Evolutionary conservation across 2,113 vertebrate species (phyloP), one percentile per base, ranked within the genome.

Genomic region (Notothenia coriiceps): DNA sequence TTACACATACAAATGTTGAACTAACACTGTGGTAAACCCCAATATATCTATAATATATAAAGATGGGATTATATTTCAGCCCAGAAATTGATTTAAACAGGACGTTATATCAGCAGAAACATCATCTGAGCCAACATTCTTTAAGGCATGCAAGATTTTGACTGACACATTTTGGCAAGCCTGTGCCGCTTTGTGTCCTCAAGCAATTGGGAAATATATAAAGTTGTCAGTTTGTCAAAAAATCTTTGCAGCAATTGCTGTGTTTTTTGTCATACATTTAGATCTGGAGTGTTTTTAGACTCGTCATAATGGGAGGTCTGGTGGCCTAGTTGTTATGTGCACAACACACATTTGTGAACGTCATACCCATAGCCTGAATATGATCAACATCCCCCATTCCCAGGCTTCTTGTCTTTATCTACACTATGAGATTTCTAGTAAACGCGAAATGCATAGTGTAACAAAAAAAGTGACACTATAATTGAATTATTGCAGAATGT

Each of bases 111-210:
- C 40, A 55, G 20, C 33, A 43, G 51, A 57, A 47, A 72, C 71
- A 73, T 46, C 54, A 25, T 18, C 55, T 0, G 49, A 82, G 10
- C 40, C 20, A 67, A n/a, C 51, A 22, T 25, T 75, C 69, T 70
- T 17, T 72, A 1, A 50, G 22, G 40, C 50, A 17, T 64, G 20
- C n/a, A 12, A 49, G 13, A 62, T 51, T 70, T 33, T 63, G 61
- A 87, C 51, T 47, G 84, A 70, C 70, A 55, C 12, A 64, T 64
- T 10, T 47, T 74, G 70, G 33, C 52, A 73, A 56, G 22, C 1
- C n/a, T 49, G 3, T 61, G 71, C 29, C 47, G 25, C 35, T 64
- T 17, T 69, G 20, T 74, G 68, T 82, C 43, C 67, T 71, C 1
- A 60, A 72, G 60, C 33, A 2, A 57, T 70, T 47, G 49, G 44